Evolutionary conservation across 2,797 vertebrate genomes (phyloP).

Genomic region (Atherinosoma microstoma): DNA sequence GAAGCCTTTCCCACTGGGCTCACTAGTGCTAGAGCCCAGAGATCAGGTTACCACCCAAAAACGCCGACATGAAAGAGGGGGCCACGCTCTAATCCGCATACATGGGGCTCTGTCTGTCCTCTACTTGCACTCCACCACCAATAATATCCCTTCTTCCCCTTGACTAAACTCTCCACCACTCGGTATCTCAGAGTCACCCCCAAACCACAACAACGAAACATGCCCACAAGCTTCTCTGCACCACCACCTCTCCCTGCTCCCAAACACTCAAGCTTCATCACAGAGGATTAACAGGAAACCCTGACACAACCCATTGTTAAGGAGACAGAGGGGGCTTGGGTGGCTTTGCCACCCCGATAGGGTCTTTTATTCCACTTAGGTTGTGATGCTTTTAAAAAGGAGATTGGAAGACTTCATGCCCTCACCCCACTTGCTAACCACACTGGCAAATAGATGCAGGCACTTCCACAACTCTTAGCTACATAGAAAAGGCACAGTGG

Average conservation of each 20-base stretch:
- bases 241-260: conserved; percentile 57
- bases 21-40: conserved; percentile 73
- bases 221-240: conserved; percentile 37
- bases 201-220: conserved; percentile 53
- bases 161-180: conserved; percentile 32
- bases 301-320: conserved; percentile 79
- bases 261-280: conserved; percentile 78
- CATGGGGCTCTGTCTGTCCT: conserved; percentile 69
- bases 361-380: conserved; percentile 55
- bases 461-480: conserved; percentile 32
- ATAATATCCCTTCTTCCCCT: conserved; percentile 48
- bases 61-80: conserved; percentile 90
- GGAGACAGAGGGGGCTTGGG: conserved; percentile 71
- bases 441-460: conserved; percentile 39
- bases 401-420: conserved; percentile 58
- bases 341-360: conserved; percentile 72
- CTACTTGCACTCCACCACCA: conserved; percentile 46
- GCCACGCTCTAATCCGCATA: conserved; percentile 85
- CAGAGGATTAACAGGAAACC: conserved; percentile 81
- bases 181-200: conserved; percentile 31
- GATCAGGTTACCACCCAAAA: conserved; percentile 88
- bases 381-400: conserved; percentile 64
- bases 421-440: conserved; percentile 46
- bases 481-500: conserved; percentile 22
- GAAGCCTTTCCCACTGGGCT: conserved; percentile 91